phyloP scores from a whole-genome alignment of 92 coral and sea anemone genomes.

The Porites rus region DNA sequence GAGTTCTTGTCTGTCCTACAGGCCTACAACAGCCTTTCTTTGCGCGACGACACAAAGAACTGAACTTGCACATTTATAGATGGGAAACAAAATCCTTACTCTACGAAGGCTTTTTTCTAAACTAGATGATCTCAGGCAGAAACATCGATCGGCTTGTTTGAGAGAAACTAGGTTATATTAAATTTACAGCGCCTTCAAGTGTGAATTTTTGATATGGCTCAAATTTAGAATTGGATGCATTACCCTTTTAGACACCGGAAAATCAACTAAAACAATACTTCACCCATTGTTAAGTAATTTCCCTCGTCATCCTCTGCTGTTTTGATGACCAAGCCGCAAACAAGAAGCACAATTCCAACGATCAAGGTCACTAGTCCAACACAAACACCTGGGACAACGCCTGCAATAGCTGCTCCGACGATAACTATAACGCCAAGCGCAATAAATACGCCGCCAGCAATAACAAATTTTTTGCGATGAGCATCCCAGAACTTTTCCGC shows the following conservation, averaged over 20 bases:
- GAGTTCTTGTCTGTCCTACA: too few species aligned
- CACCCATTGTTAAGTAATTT: slow-evolving; percentile 15
- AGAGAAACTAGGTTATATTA: too few species aligned
- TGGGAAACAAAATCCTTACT: too few species aligned
- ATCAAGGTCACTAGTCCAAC: neutral
- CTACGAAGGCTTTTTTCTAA: too few species aligned
- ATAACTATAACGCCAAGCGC: neutral
- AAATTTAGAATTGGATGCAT: too few species aligned
- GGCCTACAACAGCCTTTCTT: too few species aligned
- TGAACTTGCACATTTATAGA: too few species aligned
- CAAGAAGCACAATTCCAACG: slow-evolving; percentile 17
- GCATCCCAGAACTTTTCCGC: slow-evolving; percentile 22
- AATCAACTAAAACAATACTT: slow-evolving; percentile 3
- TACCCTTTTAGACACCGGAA: neutral
- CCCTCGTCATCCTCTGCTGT: slow-evolving; percentile 10
- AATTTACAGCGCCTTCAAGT: too few species aligned
- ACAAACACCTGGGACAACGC: neutral
- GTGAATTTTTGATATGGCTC: too few species aligned
- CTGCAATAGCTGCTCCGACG: neutral
- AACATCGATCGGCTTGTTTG: too few species aligned
- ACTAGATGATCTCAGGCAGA: too few species aligned
- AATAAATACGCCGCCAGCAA: slow-evolving; percentile 9
- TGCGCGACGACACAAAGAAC: too few species aligned
- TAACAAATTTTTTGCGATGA: slow-evolving; percentile 3
- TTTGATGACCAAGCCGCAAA: slow-evolving; percentile 22